Conservation (phyloP, 2,888 invertebrate genomes). For the Stenodera caucasica region DNA sequence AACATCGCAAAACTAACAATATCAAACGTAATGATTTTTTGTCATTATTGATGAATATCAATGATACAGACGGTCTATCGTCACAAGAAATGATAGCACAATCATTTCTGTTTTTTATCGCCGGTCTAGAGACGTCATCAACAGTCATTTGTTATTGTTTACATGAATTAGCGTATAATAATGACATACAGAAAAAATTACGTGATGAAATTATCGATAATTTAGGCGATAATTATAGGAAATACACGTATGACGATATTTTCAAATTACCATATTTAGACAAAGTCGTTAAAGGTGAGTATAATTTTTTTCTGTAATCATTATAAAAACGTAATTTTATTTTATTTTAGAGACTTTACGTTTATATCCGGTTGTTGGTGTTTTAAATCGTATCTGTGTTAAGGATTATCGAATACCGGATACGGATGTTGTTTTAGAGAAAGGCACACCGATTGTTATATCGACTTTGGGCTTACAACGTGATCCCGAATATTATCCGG, state of each 20-base stretch:
- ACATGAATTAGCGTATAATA: constrained; percentile 8
- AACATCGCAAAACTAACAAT: background rate
- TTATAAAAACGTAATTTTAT: background rate
- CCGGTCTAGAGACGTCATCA: constrained; percentile 7
- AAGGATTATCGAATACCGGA: constrained; percentile 37
- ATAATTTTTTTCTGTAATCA: background rate
- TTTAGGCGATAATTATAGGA: background rate
- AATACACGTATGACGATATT: constrained; percentile 1
- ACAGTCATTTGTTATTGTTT: constrained; percentile 1
- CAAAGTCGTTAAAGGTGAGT: constrained; percentile 8
- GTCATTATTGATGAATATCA: background rate
- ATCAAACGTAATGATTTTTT: constrained; percentile 5
- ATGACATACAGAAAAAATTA: background rate
- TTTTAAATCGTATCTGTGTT: constrained; percentile 38
- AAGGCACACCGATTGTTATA: constrained; percentile 6
- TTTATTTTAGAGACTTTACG: constrained; percentile 49
- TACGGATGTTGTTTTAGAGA: constrained; percentile 26
- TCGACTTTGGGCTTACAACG: constrained; percentile 3
- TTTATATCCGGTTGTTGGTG: constrained; percentile 48
- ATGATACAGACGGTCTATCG: background rate
- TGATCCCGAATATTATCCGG: constrained; percentile 40
- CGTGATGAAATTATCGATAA: constrained; percentile 4
- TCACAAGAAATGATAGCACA: constrained; percentile 8
- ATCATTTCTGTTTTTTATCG: constrained; percentile 2
- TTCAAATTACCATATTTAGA: constrained; percentile 5